Percentiles rank a stretch among this genome's conserved stretches.
Evolutionary conservation across 2,888 invertebrate species (phyloP).

Genomic region (Caenorhabditis drosophilae): DNA sequence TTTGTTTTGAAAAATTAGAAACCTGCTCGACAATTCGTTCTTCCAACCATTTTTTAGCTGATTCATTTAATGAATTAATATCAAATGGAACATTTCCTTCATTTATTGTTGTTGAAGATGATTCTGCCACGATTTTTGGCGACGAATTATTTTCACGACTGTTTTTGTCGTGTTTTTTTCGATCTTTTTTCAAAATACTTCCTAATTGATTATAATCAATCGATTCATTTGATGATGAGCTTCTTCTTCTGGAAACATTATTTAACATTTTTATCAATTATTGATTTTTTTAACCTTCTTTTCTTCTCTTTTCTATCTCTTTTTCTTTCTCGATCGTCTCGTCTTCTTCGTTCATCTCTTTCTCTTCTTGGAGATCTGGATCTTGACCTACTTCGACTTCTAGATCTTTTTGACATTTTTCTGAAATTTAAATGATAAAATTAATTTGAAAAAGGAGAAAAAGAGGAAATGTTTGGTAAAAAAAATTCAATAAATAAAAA

Average conservation of each 20-base stretch:
- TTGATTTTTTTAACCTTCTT: conserved; percentile 4
- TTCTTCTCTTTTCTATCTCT: conserved; percentile 21
- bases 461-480: too few species aligned
- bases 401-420: conserved; percentile 18
- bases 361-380: conserved; percentile 22
- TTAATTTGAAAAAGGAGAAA: not conserved
- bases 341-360: conserved; percentile 25
- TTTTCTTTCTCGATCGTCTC: conserved; percentile 28
- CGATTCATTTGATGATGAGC: conserved; percentile 35
- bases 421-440: not conserved
- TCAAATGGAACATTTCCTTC: conserved; percentile 41
- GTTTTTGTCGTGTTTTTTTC: conserved; percentile 25
- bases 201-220: conserved; percentile 41
- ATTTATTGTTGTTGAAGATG: conserved; percentile 3
- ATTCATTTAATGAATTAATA: conserved; percentile 46
- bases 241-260: conserved; percentile 38
- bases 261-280: not conserved
- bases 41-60: conserved; percentile 57
- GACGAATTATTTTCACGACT: conserved; percentile 24
- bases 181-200: conserved; percentile 40
- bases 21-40: conserved; percentile 59
- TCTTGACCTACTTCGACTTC: conserved; percentile 11
- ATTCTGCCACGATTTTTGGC: conserved; percentile 11
- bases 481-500: too few species aligned
- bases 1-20: conserved; percentile 9